Percentiles rank a stretch among this genome's conserved stretches.
phyloP scores from a whole-genome alignment of 2,888 invertebrate species.

The Heliconius ismenius region DNA sequence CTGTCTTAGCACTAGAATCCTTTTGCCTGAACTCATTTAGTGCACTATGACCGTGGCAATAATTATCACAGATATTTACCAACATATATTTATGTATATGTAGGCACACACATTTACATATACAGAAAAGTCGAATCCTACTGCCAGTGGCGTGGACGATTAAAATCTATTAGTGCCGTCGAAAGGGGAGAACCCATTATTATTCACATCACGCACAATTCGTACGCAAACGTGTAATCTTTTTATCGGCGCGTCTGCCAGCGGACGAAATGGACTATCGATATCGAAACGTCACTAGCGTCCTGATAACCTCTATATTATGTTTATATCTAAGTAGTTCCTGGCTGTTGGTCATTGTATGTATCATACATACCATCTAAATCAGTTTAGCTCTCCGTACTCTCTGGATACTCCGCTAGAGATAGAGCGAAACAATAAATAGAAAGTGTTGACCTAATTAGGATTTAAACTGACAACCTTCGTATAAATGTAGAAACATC shows the following conservation, averaged over 20 bases:
- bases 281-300: conserved; percentile 56
- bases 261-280: conserved; percentile 61
- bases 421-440: no score
- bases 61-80: no score
- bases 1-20: no score
- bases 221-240: conserved; percentile 78
- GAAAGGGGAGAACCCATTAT: conserved; percentile 70
- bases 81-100: not conserved
- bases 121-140: conserved; percentile 54
- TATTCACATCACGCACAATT: conserved; percentile 77
- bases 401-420: no score
- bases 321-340: not conserved
- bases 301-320: conserved; percentile 47
- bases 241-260: conserved; percentile 70
- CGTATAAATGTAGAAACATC: no score
- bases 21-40: no score
- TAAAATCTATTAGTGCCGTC: conserved; percentile 75
- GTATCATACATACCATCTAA: not conserved
- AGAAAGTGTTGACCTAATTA: no score
- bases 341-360: not conserved
- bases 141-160: conserved; percentile 66
- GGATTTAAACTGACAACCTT: no score
- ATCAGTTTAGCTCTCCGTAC: no score
- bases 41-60: not conserved
- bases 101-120: conserved; percentile 20